phyloP scores from a whole-genome alignment of 2,797 vertebrate genomes.

The Holocentrus rufus region DNA sequence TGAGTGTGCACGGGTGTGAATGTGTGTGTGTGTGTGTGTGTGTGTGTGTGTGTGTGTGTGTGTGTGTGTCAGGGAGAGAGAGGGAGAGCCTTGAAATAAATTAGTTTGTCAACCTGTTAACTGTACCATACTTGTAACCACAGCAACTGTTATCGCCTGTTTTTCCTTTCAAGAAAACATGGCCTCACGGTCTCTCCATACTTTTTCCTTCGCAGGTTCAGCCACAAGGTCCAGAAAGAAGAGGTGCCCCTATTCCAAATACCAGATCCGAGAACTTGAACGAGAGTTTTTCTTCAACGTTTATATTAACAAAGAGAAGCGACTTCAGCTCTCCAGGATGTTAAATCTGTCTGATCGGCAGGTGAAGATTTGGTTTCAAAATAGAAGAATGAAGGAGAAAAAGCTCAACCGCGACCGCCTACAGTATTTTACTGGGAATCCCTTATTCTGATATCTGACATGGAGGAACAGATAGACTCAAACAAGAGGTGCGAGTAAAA shows the following conservation, averaged over 20 bases:
- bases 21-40: slow-evolving; percentile 14
- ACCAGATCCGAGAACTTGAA: slow-evolving; percentile 99
- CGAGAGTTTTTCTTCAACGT: slow-evolving; percentile 99
- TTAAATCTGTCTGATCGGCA: slow-evolving; percentile 97
- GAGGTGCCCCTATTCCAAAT: slow-evolving; percentile 97
- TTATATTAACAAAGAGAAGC: slow-evolving; percentile 99
- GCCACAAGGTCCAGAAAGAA: slow-evolving; percentile 96
- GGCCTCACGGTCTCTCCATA: background rate
- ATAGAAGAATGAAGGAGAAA: slow-evolving; percentile 99
- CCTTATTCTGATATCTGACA: slow-evolving; percentile 88
- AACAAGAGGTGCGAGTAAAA: background rate
- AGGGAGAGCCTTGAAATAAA: slow-evolving; percentile 19
- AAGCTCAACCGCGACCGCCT: slow-evolving; percentile 98
- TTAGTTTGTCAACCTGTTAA: background rate
- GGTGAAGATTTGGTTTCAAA: slow-evolving; percentile 99
- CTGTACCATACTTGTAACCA: background rate
- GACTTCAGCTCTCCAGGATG: slow-evolving; percentile 96
- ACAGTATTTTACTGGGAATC: slow-evolving; percentile 98
- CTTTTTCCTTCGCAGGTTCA: slow-evolving; percentile 79
- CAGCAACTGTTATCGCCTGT: background rate
- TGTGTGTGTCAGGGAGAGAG: slow-evolving; percentile 21
- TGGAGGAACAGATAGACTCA: slow-evolving; percentile 20
- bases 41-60: slow-evolving; percentile 18
- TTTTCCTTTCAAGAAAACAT: slow-evolving; percentile 1
- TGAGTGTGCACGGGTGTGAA: background rate